phyloP scores from a whole-genome alignment of 2,888 invertebrate species.

The Pseudococcus jackbeardsleyi region DNA sequence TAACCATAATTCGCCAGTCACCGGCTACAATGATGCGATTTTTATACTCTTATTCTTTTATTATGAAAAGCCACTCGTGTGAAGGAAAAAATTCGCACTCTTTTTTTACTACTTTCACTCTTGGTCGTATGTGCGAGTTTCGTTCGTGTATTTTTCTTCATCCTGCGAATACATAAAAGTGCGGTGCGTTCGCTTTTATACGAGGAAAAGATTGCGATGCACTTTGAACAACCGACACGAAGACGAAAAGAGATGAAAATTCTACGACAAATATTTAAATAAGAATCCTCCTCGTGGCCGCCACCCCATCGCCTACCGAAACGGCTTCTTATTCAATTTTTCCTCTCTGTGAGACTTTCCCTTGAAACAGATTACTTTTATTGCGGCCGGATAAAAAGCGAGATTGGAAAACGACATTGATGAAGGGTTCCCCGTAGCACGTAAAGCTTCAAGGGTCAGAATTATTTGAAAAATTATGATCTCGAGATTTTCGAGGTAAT shows the following conservation, averaged over 20 bases:
- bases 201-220: conserved; percentile 37
- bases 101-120: not conserved
- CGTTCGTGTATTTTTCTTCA: not conserved
- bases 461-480: conserved; percentile 36
- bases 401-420: conserved; percentile 39
- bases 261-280: conserved; percentile 50
- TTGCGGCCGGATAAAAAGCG: conserved; percentile 43
- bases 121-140: not conserved
- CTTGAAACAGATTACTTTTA: conserved; percentile 52
- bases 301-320: not conserved
- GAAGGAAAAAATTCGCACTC: not conserved
- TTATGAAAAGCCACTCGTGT: not conserved
- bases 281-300: conserved; percentile 21
- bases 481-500: conserved; percentile 38
- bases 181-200: not conserved
- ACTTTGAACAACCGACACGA: not conserved
- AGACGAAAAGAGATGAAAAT: conserved; percentile 43
- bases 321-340: conserved; percentile 48
- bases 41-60: conserved; percentile 6
- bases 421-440: not conserved
- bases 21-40: conserved; percentile 29
- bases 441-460: conserved; percentile 21
- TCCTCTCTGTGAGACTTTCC: not conserved
- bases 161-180: not conserved
- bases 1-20: conserved; percentile 13